These are phyloP conservation scores for Notechis scutatus DNA, from an alignment of 2,113 vertebrate species.

Conservation along the genomic window DNA sequence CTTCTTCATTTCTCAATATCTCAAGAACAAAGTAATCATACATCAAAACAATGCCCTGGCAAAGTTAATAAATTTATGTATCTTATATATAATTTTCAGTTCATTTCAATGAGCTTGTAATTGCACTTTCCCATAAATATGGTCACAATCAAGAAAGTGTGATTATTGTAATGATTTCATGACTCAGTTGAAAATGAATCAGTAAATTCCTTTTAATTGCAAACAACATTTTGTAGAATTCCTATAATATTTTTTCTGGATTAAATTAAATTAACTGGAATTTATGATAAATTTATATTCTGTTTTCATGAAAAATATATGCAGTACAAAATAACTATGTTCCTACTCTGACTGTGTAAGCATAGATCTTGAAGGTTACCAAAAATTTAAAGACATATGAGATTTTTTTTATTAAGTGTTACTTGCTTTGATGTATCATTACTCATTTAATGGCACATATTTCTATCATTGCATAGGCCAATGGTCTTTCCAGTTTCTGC, in stretches of 20 bases:
- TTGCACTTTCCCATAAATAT: conserved; percentile 11
- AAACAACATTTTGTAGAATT: conserved; percentile 1
- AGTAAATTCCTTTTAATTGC: conserved; percentile 3
- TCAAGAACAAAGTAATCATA: neutral
- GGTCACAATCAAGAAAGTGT: conserved; percentile 12
- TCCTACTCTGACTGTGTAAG: neutral
- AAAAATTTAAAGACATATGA: neutral
- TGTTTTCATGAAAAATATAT: neutral
- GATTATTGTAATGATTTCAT: conserved; percentile 10
- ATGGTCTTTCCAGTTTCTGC: too few species aligned
- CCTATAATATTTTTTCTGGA: neutral
- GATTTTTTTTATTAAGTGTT: neutral
- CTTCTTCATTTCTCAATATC: neutral
- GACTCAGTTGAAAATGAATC: neutral
- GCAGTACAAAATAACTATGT: neutral
- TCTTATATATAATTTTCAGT: neutral
- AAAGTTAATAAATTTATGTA: neutral
- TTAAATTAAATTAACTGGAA: conserved; percentile 13
- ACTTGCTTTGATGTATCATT: neutral
- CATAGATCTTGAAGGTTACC: neutral
- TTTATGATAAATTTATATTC: conserved; percentile 16
- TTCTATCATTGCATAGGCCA: neutral
- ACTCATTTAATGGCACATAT: neutral
- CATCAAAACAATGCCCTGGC: neutral
- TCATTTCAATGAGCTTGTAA: neutral